A percentile compares a stretch with the other conserved stretches of the same genome.
Evolutionary conservation across 2,113 vertebrate species (phyloP).

Genomic region (Bungarus multicinctus): DNA sequence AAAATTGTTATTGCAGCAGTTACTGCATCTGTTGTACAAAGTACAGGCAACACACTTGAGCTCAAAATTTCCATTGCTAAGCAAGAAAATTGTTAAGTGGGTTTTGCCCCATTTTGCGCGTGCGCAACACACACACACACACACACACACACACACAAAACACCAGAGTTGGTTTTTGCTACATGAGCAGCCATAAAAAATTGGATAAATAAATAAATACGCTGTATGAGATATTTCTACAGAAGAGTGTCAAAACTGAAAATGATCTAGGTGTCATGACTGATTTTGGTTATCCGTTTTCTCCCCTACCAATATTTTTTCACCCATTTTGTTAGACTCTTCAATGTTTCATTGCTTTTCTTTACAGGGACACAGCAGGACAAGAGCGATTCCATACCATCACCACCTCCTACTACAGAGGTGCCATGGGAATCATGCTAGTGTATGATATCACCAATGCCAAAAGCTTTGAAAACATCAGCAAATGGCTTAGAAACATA

Average conservation of each 20-base stretch:
- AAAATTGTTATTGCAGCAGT: neutral
- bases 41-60: neutral
- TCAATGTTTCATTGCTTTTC: conserved; percentile 29
- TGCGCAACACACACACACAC: no score
- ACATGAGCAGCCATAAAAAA: neutral
- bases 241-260: neutral
- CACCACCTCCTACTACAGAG: conserved; percentile 99
- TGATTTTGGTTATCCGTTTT: rapidly evolving
- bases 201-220: neutral
- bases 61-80: no score
- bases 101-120: no score
- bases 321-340: neutral
- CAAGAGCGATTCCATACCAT: conserved; percentile 99
- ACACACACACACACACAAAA: no score
- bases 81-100: no score
- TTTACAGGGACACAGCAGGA: conserved; percentile 92
- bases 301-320: rapidly evolving
- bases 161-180: no score
- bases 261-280: neutral
- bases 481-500: conserved; percentile 99
- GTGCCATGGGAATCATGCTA: conserved; percentile 99
- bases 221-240: neutral
- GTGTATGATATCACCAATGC: conserved; percentile 99
- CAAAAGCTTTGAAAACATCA: conserved; percentile 99
- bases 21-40: neutral